Base-by-base conservation (phyloP, 1,140 invertebrate genomes). In the Cyphomyrmex costatus region DNA sequence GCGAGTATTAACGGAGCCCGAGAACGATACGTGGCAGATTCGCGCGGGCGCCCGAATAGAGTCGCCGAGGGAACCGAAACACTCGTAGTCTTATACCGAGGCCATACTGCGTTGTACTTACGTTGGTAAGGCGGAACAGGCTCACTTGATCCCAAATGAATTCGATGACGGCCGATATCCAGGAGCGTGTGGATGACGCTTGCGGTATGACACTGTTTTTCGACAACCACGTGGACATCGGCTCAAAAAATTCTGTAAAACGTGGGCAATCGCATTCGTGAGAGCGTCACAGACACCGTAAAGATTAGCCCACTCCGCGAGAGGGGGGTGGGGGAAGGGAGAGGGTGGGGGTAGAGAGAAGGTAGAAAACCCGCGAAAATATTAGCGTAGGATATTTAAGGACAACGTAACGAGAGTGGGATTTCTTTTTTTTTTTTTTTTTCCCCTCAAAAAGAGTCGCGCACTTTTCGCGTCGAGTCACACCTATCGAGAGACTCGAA, bases 131-230 rank as follows among this genome's bases (percentile, higher is more conserved):
- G 10, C 94, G 94, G 91, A 95, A 95, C 88, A 94, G 91, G 93
- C 92, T 95, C 91, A 95, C 94, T 95, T 95, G 94, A 88, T 93
- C 92, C 94, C 94, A 94, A 95, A 95, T 92, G 92, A 94, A 95
- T 93, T 93, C 91, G 91, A 95, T 92, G 90, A 95, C 83, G 74
- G 93, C 94, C 90, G 94, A 94, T 92, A 95, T 93, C 95, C 95
- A 95, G 90, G 95, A 95, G 83, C 94, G 93, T 92, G 93, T 94
- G 42, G 94, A 93, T 92, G 95, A 92, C 90, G 92, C 87, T 93
- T 94, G 93, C 77, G 91, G 94, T 93, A 95, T 88, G 89, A 94
- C 90, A 93, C 88, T 92, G 90, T 93, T 95, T 93, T 94, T 93
- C 86, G 94, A 93, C 90, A 95, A 94, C 87, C 93, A 92, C 86